Evolutionary conservation across 2,113 vertebrate genomes (phyloP).

Genomic region (Tylochromis polylepis): DNA sequence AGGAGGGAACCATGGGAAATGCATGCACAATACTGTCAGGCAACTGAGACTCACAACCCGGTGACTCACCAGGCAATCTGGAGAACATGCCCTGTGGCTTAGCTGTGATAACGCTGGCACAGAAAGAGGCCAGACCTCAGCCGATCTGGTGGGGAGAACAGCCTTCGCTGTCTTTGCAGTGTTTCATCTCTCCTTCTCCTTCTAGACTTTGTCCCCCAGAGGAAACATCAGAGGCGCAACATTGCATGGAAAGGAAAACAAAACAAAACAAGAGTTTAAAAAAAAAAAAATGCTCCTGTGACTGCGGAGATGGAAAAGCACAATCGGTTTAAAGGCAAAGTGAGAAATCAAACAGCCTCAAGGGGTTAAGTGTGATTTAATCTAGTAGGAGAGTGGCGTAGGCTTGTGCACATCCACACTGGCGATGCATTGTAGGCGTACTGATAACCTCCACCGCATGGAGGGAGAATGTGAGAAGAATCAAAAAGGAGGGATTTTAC

Average conservation of each 20-base stretch:
- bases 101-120: conserved; percentile 66
- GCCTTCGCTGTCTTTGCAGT: conserved; percentile 3
- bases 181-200: conserved; percentile 35
- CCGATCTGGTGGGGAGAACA: conserved; percentile 56
- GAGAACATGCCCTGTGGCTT: conserved; percentile 69
- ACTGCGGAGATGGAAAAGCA: conserved; percentile 18
- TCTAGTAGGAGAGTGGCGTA: conserved; percentile 28
- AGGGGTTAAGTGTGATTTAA: conserved; percentile 51
- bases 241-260: not conserved
- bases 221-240: conserved; percentile 17
- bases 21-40: conserved; percentile 37
- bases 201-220: conserved; percentile 18
- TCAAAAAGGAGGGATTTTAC: not conserved
- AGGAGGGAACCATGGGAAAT: conserved; percentile 30
- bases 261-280: not conserved
- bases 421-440: conserved; percentile 31
- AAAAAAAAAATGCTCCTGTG: not conserved
- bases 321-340: conserved; percentile 26
- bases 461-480: conserved; percentile 26
- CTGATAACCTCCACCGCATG: conserved; percentile 23
- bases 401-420: conserved; percentile 32
- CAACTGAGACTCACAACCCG: conserved; percentile 46
- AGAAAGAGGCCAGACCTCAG: conserved; percentile 61
- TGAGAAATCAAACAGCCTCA: conserved; percentile 43
- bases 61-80: conserved; percentile 74